Base-by-base conservation (phyloP, 2,797 vertebrate genomes). In the Sparus aurata region DNA sequence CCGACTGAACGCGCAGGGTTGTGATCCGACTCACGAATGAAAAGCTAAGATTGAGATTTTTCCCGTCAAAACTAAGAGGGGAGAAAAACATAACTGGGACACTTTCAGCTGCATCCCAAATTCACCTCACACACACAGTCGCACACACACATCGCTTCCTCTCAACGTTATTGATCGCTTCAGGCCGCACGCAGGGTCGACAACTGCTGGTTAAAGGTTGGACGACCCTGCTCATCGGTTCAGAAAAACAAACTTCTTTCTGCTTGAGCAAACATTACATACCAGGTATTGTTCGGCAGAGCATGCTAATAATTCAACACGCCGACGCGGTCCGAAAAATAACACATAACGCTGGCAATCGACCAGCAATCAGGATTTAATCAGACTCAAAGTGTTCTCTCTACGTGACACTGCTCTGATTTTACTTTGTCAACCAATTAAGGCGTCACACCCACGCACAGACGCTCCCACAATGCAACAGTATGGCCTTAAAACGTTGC, bases 11-110 rank as follows among this genome's bases (percentile, higher is more conserved):
- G 55, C 7, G 54, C 55, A 23, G 1, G 64, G 18, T 16, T 71
- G 77, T 81, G 61, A 75, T 86, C 38, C 71, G 70, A 85, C 90
- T 87, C 69, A 58, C 65, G 84, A 82, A 71, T 63, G 13, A 69
- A 67, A 41, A 68, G 46, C 80, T 43, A 69, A 11, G 34, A 49
- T 70, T 62, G 7, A 34, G 8, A 34, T 71, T 30, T 58, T 47
- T 27, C 6, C 9, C 34, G 67, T 69, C 61, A 74, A 61, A 85
- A 57, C 47, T 12, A 54, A 59, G 22, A 53, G 8, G 62, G 43
- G 25, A 52, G 57, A 25, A 63, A 61, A 54, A 69, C 62, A 0
- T 34, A 85, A 73, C 18, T 80, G 70, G 75, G 75, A 85, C 74
- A 79, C 45, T 49, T 81, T 63, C 27, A 79, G 73, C 72, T 69